These are phyloP conservation scores for Natrix natrix DNA, from an alignment of 2,797 vertebrate genomes.

Conservation along the genomic window DNA sequence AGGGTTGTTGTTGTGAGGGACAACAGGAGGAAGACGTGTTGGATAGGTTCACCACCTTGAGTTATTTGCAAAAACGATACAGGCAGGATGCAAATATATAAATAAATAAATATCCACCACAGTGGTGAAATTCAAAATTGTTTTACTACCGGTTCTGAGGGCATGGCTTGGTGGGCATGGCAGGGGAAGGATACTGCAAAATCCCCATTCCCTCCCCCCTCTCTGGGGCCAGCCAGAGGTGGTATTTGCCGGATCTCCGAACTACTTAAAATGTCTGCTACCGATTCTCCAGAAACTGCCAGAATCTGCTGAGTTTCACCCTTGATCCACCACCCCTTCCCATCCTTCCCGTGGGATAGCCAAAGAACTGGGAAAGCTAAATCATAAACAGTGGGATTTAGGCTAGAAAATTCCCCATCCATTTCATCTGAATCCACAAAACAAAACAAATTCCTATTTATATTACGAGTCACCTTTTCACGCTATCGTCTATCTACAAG, in stretches of 20 bases:
- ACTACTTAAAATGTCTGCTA: too few species aligned
- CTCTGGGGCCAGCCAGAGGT: too few species aligned
- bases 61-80: background rate
- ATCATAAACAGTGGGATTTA: background rate
- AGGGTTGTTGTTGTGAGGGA: background rate
- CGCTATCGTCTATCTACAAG: background rate
- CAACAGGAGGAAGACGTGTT: background rate
- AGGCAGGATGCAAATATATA: background rate
- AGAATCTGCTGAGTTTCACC: too few species aligned
- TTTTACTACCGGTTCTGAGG: too few species aligned
- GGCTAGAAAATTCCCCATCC: background rate
- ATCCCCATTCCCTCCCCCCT: too few species aligned
- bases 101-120: background rate
- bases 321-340: background rate
- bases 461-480: background rate
- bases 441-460: background rate
- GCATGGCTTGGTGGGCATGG: too few species aligned
- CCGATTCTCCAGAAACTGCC: too few species aligned
- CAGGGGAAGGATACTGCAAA: too few species aligned
- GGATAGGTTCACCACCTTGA: background rate
- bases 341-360: background rate
- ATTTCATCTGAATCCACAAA: background rate
- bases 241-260: too few species aligned
- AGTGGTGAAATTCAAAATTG: too few species aligned
- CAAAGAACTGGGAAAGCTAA: background rate